A percentile compares a stretch with the other conserved stretches of the same genome.
Conservation (phyloP, 2,888 invertebrate species). For the Mechanitis messenoides region DNA sequence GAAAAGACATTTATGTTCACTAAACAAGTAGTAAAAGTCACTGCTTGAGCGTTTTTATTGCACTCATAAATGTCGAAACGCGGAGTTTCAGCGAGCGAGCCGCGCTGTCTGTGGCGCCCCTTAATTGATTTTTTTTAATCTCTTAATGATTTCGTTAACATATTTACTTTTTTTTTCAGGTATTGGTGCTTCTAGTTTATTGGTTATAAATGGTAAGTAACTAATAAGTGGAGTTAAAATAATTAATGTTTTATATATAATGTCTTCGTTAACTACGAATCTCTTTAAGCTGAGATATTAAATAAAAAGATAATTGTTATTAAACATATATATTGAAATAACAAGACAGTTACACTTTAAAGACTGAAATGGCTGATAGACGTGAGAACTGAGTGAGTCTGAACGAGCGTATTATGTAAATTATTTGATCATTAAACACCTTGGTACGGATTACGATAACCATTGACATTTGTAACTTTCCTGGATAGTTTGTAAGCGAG, state of each 20-base stretch:
- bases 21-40: conserved; percentile 79
- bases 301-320: conserved; percentile 31
- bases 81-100: conserved; percentile 50
- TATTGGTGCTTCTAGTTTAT: conserved; percentile 35
- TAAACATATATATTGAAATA: conserved; percentile 45
- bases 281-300: conserved; percentile 1
- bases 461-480: conserved; percentile 54
- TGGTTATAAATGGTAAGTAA: conserved; percentile 14
- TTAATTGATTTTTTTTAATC: conserved; percentile 62
- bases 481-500: conserved; percentile 9
- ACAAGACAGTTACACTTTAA: conserved; percentile 48
- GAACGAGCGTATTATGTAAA: conserved; percentile 67
- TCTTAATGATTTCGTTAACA: conserved; percentile 43
- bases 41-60: conserved; percentile 78
- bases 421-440: conserved; percentile 75
- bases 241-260: background rate
- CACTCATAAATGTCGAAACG: conserved; percentile 78
- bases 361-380: conserved; percentile 50
- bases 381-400: conserved; percentile 66
- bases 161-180: conserved; percentile 51
- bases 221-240: background rate
- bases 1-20: conserved; percentile 79
- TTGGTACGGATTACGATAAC: conserved; percentile 60
- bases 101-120: conserved; percentile 39
- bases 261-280: background rate